Conservation (phyloP, 2,113 vertebrate species). For the Ivindomyrus marchei region DNA sequence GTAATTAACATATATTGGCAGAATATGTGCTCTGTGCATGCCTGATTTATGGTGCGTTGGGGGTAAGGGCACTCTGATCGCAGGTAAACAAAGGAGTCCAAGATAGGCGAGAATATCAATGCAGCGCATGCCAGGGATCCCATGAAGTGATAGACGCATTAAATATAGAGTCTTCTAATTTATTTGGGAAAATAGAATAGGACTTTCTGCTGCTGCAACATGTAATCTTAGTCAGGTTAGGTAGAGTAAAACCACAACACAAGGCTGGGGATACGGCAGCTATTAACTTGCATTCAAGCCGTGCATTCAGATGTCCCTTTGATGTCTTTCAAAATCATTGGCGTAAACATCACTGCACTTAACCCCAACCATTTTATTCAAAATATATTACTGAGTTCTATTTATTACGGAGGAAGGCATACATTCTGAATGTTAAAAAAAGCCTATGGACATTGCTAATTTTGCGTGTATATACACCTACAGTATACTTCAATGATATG, state of each 20-base stretch:
- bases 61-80: constrained; percentile 38
- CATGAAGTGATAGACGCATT: not conserved
- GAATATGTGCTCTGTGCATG: constrained; percentile 34
- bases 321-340: not conserved
- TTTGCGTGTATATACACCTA: not conserved
- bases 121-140: not conserved
- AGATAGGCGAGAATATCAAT: not conserved
- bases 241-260: not conserved
- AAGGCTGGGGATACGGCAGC: not conserved
- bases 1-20: constrained; percentile 54
- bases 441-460: not conserved
- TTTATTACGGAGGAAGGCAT: not conserved
- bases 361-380: not conserved
- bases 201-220: not conserved
- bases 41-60: constrained; percentile 44
- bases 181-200: not conserved
- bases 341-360: not conserved
- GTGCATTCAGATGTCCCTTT: not conserved
- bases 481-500: not conserved
- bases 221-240: not conserved
- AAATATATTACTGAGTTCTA: not conserved
- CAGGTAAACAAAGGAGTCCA: constrained; percentile 28
- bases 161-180: not conserved
- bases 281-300: not conserved
- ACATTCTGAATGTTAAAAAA: not conserved